phyloP scores from a whole-genome alignment of 2,888 invertebrate species.

The Rhogogaster chlorosoma region DNA sequence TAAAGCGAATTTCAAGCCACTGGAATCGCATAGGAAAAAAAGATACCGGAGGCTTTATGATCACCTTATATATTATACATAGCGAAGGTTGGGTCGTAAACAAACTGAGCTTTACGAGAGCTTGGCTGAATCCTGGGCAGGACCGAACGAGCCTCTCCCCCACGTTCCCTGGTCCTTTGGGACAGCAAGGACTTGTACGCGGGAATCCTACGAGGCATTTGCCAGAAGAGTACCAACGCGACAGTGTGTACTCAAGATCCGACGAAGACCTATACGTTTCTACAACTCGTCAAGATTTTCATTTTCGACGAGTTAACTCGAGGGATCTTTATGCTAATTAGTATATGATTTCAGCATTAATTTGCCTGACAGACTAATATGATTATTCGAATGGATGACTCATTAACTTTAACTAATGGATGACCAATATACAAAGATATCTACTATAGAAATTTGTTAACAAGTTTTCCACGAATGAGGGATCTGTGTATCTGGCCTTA shows the following conservation, averaged over 20 bases:
- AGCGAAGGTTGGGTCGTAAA: slow-evolving; percentile 28
- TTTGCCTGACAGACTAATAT: too few relatives aligned
- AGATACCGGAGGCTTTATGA: not conserved
- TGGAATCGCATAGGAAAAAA: not conserved
- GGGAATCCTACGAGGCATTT: not conserved
- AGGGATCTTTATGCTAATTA: not conserved
- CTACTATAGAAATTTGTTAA: too few relatives aligned
- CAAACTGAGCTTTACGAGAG: slow-evolving; percentile 37
- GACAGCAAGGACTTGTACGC: slow-evolving; percentile 22
- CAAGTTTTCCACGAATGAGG: too few relatives aligned
- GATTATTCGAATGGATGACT: not conserved
- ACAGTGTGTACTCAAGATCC: not conserved
- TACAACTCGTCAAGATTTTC: not conserved
- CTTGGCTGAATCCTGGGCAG: slow-evolving; percentile 7
- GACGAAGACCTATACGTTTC: not conserved
- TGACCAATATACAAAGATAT: not conserved
- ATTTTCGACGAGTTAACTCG: not conserved
- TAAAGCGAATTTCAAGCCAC: not conserved
- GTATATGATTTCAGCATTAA: not conserved
- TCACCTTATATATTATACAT: slow-evolving; percentile 27
- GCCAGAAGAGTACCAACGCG: slow-evolving; percentile 7
- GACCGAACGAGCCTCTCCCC: not conserved
- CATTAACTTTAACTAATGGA: not conserved
- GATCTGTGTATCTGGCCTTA: not conserved
- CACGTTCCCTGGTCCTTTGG: slow-evolving; percentile 15